phyloP scores from a whole-genome alignment of 2,888 invertebrate genomes.

The Cecidostiba fungosa region DNA sequence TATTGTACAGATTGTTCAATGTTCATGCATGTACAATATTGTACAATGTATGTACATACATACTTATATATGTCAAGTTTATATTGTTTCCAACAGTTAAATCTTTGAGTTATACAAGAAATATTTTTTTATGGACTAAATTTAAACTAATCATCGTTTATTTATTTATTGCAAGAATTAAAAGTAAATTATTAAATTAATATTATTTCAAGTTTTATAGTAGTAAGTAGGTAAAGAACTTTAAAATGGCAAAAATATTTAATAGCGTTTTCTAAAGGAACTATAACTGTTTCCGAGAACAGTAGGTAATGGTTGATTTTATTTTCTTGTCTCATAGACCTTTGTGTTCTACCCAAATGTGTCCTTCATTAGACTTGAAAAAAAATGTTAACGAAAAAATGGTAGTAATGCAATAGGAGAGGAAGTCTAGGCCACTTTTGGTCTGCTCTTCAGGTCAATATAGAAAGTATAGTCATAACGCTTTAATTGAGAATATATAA shows the following conservation, averaged over 20 bases:
- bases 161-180: background rate
- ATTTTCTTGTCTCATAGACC: background rate
- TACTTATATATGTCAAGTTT: background rate
- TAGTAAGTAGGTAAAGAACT: background rate
- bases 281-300: background rate
- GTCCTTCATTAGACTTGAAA: background rate
- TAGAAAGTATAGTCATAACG: background rate
- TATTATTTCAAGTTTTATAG: background rate
- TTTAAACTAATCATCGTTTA: background rate
- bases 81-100: background rate
- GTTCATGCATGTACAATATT: constrained; percentile 17
- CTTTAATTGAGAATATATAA: background rate
- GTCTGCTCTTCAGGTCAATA: background rate
- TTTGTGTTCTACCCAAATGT: background rate
- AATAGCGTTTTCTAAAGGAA: background rate
- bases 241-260: background rate
- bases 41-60: no score
- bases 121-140: background rate
- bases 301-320: background rate
- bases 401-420: background rate
- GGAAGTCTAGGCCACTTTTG: background rate
- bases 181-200: background rate
- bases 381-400: background rate
- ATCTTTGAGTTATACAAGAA: background rate
- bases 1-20: constrained; percentile 1